Evolutionary conservation across 2,113 vertebrate genomes (phyloP).

Genomic region (Pimephales promelas): DNA sequence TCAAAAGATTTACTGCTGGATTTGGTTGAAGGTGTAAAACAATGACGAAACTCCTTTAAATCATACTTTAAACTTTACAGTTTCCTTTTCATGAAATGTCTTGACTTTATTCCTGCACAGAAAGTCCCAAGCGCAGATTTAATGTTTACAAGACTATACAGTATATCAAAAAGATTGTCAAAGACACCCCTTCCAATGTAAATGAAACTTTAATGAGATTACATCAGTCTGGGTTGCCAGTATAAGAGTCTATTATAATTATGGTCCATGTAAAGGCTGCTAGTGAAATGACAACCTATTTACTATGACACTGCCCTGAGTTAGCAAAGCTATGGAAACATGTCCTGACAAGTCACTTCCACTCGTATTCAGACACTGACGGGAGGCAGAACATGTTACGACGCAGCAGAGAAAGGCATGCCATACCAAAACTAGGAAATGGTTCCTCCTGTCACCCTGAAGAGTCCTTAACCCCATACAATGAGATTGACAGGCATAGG

Average conservation of each 20-base stretch:
- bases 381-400: constrained; percentile 18
- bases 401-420: constrained; percentile 6
- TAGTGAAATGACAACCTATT: not conserved
- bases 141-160: not conserved
- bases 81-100: not conserved
- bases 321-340: constrained; percentile 11
- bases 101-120: not conserved
- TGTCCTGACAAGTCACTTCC: constrained; percentile 14
- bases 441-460: not conserved
- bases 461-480: constrained; percentile 4
- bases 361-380: constrained; percentile 24
- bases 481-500: constrained; percentile 10
- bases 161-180: not conserved
- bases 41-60: not conserved
- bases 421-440: constrained; percentile 24
- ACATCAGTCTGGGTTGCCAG: not conserved
- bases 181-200: not conserved
- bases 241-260: not conserved
- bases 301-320: not conserved
- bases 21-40: not conserved
- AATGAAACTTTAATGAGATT: not conserved
- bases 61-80: too few species aligned
- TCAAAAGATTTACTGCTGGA: not conserved
- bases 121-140: not conserved
- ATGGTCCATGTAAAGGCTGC: not conserved